Base-by-base conservation (phyloP, 1,140 invertebrate species). In the Calycopis cecrops region DNA sequence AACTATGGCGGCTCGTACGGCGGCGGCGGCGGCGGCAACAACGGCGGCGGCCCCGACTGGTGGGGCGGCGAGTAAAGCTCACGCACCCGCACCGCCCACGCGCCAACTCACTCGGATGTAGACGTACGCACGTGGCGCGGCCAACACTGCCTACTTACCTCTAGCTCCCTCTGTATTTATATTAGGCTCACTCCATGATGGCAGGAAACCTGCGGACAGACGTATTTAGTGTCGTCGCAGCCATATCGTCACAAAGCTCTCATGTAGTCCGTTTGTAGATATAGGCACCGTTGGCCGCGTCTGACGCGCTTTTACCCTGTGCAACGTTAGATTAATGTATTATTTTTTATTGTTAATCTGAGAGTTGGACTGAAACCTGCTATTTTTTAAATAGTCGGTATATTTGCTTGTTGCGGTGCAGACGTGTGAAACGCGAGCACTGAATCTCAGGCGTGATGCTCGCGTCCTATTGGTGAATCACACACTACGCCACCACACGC, bases 1-100 rank as follows among this genome's bases (percentile, higher is more conserved):
- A 80, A 83, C 34, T 81, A 85, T 52, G 79, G 85, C 54, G 81
- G 85, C 18, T 80, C 79, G 48, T 83, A 84, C 57, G 84, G 82
- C 60, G 89, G 85, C 54, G 85, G 87, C 61, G 80, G 80, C 54
- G 84, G 87, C 57, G 40, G 40, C 40, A 16, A 76, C 61, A 66
- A 73, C 69, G 65, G 80, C 73, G 83, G 78, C 59, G 76, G 79
- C 55, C 63, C 72, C 61, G 79, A 83, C 74, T 85, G 81, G 81
- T 85, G 81, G 81, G 79, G 49, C 42, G 48, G 73, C 66, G 40
- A 44, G 40, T 77, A 76, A 85, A 69, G 54, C 69, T 33, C 54
- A 33, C 54, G 52, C 44, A 50, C 59, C 52, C 54, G 52, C 53
- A 28, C 55, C 59, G 57, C 62, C 52, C 63, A 62, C 59, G 48